phyloP scores from a whole-genome alignment of 2,888 invertebrate genomes.

The Drosophila heteroneura region DNA sequence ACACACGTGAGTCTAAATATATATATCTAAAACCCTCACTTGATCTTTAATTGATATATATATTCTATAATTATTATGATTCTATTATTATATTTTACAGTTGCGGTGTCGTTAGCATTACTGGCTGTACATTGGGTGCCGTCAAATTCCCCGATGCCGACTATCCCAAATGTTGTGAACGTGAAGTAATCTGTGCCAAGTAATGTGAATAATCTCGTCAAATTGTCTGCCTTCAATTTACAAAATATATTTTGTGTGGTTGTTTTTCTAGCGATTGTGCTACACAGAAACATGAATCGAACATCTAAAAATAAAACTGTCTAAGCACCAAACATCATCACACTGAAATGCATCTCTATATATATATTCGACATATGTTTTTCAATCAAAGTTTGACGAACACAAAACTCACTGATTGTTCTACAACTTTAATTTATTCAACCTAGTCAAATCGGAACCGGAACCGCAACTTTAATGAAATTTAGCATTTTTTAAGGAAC shows the following conservation, averaged over 20 bases:
- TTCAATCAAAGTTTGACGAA: background rate
- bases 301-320: conserved; percentile 26
- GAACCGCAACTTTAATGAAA: background rate
- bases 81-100: conserved; percentile 31
- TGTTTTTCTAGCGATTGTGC: conserved; percentile 19
- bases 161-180: conserved; percentile 61
- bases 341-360: background rate
- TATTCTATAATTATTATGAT: background rate
- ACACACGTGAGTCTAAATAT: conserved; percentile 44
- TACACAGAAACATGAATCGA: conserved; percentile 5
- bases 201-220: background rate
- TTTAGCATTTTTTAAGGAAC: background rate
- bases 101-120: conserved; percentile 40
- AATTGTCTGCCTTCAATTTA: background rate
- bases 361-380: conserved; percentile 6
- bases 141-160: conserved; percentile 42
- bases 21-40: background rate
- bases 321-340: background rate
- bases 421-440: background rate
- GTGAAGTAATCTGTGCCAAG: conserved; percentile 20
- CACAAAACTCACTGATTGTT: background rate
- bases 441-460: background rate
- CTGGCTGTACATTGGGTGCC: conserved; percentile 45
- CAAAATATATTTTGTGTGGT: conserved; percentile 11
- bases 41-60: background rate